phyloP scores from a whole-genome alignment of 2,888 invertebrate species.

The Timema podura region DNA sequence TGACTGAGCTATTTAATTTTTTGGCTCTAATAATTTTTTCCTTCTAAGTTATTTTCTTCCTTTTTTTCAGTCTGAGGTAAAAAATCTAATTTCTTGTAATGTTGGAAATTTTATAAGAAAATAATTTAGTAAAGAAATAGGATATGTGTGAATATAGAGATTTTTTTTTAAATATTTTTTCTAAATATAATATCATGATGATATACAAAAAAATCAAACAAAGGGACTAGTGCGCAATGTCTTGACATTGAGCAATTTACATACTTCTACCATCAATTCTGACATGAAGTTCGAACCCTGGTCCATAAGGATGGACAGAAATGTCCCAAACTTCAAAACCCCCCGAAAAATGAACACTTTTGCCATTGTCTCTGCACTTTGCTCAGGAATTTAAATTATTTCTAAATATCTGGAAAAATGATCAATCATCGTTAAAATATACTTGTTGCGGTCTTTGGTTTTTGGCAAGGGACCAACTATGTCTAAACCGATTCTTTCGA shows the following conservation, averaged over 20 bases:
- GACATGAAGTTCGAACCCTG: neutral
- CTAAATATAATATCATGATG: too few relatives aligned
- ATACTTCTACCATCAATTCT: neutral
- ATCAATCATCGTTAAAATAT: constrained; percentile 17
- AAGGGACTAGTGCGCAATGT: neutral
- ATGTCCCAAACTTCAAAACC: neutral
- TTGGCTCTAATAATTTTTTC: too few relatives aligned
- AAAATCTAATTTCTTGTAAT: too few relatives aligned
- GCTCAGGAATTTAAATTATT: neutral
- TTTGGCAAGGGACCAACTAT: constrained; percentile 31
- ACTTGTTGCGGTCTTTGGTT: constrained; percentile 21
- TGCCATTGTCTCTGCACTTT: neutral
- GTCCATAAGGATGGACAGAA: neutral
- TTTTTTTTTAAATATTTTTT: too few relatives aligned
- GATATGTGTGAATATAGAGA: too few relatives aligned
- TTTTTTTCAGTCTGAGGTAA: too few relatives aligned
- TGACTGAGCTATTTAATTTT: too few relatives aligned
- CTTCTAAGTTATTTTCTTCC: too few relatives aligned
- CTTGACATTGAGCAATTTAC: neutral
- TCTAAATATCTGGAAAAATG: neutral
- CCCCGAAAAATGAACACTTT: neutral
- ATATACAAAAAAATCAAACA: too few relatives aligned
- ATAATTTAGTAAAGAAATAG: too few relatives aligned
- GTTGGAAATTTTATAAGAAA: too few relatives aligned
- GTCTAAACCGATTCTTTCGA: constrained; percentile 24